A percentile compares a stretch with the other conserved stretches of the same genome.
phyloP scores from a whole-genome alignment of 2,888 invertebrate species.

The Reticulitermes lucifugus region DNA sequence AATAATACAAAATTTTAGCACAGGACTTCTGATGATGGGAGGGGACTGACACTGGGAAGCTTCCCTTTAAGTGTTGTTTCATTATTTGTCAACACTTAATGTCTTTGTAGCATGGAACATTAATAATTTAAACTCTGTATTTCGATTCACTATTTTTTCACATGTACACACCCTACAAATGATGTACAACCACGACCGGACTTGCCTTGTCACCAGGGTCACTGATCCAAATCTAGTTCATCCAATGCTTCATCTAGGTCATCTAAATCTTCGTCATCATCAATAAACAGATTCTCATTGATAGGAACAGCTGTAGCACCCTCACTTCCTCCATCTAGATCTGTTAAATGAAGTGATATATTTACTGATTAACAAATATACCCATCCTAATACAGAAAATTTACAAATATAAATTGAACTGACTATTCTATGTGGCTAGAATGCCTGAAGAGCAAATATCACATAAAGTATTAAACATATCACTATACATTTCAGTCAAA shows the following conservation, averaged over 20 bases:
- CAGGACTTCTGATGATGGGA: background rate
- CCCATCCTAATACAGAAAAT: too few relatives aligned
- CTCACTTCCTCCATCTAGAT: slow-evolving; percentile 58
- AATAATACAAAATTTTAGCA: background rate
- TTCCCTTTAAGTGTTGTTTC: background rate
- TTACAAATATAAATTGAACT: too few relatives aligned
- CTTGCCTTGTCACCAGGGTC: slow-evolving; percentile 44
- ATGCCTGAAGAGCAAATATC: too few relatives aligned
- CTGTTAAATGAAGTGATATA: background rate
- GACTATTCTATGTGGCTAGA: too few relatives aligned
- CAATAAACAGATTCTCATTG: slow-evolving; percentile 93
- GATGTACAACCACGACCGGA: slow-evolving; percentile 27
- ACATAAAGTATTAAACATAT: too few relatives aligned
- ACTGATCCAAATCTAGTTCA: slow-evolving; percentile 63
- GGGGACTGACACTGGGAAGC: background rate
- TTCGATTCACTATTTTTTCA: background rate
- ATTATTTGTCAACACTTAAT: slow-evolving; percentile 6
- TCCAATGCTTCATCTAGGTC: slow-evolving; percentile 85
- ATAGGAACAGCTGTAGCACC: slow-evolving; percentile 79
- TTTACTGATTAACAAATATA: too few relatives aligned
- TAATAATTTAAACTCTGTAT: slow-evolving; percentile 17
- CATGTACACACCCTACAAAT: background rate
- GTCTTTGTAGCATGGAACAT: background rate
- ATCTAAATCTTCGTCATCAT: slow-evolving; percentile 77
- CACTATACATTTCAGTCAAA: too few relatives aligned